phyloP scores from a whole-genome alignment of 2,888 invertebrate genomes.

The Calameuta pallipes region DNA sequence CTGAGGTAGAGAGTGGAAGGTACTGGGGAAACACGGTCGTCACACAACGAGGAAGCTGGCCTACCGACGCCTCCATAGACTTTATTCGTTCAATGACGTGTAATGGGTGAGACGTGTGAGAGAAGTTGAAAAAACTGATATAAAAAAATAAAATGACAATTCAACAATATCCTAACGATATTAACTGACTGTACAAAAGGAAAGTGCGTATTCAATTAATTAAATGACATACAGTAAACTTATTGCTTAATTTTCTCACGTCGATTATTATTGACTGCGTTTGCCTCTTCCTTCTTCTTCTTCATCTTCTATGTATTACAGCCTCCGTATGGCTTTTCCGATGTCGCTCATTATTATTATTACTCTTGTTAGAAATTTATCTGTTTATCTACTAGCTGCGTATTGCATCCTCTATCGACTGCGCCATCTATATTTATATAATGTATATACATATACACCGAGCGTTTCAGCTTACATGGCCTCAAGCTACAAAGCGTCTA shows the following conservation, averaged over 20 bases:
- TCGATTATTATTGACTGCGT: neutral
- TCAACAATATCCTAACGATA: neutral
- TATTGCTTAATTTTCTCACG: conserved; percentile 22
- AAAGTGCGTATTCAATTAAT: neutral
- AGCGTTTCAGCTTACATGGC: neutral
- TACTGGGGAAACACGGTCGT: neutral
- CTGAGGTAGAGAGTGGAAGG: neutral
- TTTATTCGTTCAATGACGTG: neutral
- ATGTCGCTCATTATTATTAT: conserved; percentile 18
- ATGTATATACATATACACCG: conserved; percentile 20
- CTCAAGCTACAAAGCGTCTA: conserved; percentile 15
- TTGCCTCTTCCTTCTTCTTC: neutral
- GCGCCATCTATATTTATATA: neutral
- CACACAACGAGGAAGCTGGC: neutral
- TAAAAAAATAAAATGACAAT: neutral
- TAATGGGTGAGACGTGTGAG: neutral
- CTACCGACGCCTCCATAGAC: neutral
- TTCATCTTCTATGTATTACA: conserved; percentile 14
- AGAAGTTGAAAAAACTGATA: neutral
- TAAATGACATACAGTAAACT: conserved; percentile 13
- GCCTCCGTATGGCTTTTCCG: conserved; percentile 24
- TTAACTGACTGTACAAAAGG: neutral
- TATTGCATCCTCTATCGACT: conserved; percentile 23
- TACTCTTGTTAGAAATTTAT: conserved; percentile 24
- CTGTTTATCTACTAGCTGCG: conserved; percentile 26